These are phyloP conservation scores for Epinephelus malabaricus DNA, from an alignment of 2,797 vertebrate genomes.

Conservation along the genomic window DNA sequence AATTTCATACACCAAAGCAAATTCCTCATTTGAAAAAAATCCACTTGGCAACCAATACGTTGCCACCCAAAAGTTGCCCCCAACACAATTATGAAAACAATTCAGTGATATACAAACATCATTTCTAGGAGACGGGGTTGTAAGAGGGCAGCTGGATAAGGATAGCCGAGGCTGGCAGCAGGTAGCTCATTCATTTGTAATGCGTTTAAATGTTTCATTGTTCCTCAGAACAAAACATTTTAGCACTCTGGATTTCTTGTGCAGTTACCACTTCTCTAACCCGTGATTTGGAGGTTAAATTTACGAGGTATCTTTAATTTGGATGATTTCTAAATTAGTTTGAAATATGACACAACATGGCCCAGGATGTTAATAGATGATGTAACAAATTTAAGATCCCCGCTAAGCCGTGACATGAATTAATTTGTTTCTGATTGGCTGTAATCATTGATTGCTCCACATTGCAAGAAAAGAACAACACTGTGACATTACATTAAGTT, in stretches of 20 bases:
- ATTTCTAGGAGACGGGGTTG: too few species aligned
- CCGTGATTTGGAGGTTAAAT: background rate
- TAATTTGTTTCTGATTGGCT: constrained; percentile 26
- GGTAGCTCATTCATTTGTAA: constrained; percentile 29
- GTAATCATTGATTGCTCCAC: constrained; percentile 6
- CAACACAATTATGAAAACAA: too few species aligned
- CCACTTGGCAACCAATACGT: too few species aligned
- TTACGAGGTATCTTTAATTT: background rate
- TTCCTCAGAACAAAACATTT: constrained; percentile 10
- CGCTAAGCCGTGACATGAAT: constrained; percentile 1
- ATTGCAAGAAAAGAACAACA: background rate
- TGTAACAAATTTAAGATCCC: constrained; percentile 13
- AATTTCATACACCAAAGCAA: too few species aligned
- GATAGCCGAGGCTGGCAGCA: background rate
- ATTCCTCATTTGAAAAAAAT: too few species aligned
- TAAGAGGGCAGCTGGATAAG: too few species aligned
- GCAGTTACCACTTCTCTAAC: too few species aligned
- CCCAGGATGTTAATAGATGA: background rate
- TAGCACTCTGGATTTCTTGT: background rate
- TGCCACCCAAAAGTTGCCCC: too few species aligned
- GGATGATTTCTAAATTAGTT: background rate
- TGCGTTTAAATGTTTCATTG: constrained; percentile 14
- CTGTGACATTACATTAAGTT: background rate
- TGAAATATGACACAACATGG: background rate
- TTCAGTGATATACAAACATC: too few species aligned